Evolutionary conservation across 2,113 vertebrate species (phyloP).

Genomic region (Psophia crepitans): DNA sequence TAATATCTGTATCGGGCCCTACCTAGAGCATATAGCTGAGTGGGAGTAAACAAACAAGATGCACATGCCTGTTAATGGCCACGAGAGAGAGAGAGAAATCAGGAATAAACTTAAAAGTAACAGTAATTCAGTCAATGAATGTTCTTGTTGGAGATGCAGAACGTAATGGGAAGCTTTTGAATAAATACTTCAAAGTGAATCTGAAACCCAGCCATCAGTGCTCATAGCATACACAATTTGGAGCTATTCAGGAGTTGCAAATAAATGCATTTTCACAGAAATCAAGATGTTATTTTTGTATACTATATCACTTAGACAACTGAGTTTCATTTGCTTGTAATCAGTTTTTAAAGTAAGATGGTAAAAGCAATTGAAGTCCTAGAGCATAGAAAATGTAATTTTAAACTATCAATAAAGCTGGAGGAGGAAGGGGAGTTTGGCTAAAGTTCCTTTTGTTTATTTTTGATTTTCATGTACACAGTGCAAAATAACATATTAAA

Average conservation of each 20-base stretch:
- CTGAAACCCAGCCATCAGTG: conserved; percentile 85
- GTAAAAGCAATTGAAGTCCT: conserved; percentile 98
- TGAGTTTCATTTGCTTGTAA: conserved; percentile 99
- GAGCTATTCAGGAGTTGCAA: conserved; percentile 90
- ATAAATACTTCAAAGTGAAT: conserved; percentile 78
- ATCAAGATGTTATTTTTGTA: conserved; percentile 99
- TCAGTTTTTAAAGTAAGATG: conserved; percentile 99
- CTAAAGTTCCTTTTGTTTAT: conserved; percentile 80
- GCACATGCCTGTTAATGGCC: conserved; percentile 74
- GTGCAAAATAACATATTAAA: conserved; percentile 73
- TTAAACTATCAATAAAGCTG: conserved; percentile 99
- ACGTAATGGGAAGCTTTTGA: conserved; percentile 81
- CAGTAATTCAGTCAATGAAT: conserved; percentile 68
- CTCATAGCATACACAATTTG: conserved; percentile 88
- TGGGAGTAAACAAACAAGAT: conserved; percentile 82
- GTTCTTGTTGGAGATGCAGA: conserved; percentile 71
- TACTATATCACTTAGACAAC: conserved; percentile 99
- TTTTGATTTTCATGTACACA: conserved; percentile 73
- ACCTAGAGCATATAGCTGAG: conserved; percentile 82
- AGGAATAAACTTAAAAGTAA: conserved; percentile 66
- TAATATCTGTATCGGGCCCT: conserved; percentile 87
- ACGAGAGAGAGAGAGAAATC: conserved; percentile 70
- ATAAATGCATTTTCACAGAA: conserved; percentile 99
- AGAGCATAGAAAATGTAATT: conserved; percentile 99
- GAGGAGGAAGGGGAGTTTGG: conserved; percentile 96